Base-by-base conservation (phyloP, 2,797 vertebrate species). In the Tokudaia muenninki region DNA sequence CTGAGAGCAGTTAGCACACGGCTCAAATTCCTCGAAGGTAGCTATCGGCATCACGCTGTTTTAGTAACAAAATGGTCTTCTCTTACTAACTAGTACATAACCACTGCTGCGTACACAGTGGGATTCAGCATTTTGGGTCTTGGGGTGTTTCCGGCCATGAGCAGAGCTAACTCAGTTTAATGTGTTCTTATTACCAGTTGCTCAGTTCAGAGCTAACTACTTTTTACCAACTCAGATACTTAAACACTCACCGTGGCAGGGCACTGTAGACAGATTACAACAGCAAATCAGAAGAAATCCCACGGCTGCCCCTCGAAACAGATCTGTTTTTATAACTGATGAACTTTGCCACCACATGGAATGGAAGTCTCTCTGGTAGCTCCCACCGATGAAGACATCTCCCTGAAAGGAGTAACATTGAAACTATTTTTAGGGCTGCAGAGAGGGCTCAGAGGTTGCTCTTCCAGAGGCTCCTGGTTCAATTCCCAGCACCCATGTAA, bases 1-100 rank as follows among this genome's bases (percentile, higher is more conserved):
- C 72, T 65, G n/a, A 93, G 94, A 90, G 44, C 47, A 80, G 19
- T 67, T 94, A 94, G 87, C 72, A 44, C 34, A 26, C 26, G 80
- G 63, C 59, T 94, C 86, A 83, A 77, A 82, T 87, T 77, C 63
- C 67, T 70, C 80, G 50, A 83, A 29, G 29, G 44, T 87, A 74
- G 72, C 63, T 81, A 31, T 75, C 95, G 50, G 29, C 82, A 41
- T 65, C 72, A 67, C 70, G 89, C 57, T 81, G 13, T 29, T 95
- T 95, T 90, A 63, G 80, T 81, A 9, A 70, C 59, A 41, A 87
- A 63, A 61, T 44, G 34, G 61, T 87, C 37, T 72, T 16, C 14
- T 72, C n/a, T n/a, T 37, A 10, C 34, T 37, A 19, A 72, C 7
- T 72, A 72, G 70, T 72, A 21, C 8, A 1, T 3, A 72, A 37